These are phyloP conservation scores for Pollenia amentaria DNA, from an alignment of 2,888 invertebrate genomes.

Conservation along the genomic window DNA sequence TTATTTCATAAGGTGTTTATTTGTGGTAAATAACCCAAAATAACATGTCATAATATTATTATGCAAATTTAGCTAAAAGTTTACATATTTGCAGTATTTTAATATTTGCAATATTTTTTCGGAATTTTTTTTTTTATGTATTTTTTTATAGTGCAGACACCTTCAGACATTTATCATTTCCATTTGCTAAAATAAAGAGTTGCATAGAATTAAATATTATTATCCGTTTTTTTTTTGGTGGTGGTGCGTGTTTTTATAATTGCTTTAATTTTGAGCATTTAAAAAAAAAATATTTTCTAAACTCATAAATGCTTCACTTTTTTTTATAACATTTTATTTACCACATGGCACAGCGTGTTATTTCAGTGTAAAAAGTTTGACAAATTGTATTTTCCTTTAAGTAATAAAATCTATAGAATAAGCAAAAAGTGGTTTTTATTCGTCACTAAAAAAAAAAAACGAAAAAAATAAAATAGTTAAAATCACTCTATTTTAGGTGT, in stretches of 20 bases:
- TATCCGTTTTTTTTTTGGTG: too few relatives aligned
- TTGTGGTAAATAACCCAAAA: conserved; percentile 72
- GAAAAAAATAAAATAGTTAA: neutral
- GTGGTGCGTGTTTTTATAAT: conserved; percentile 70
- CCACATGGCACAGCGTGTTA: conserved; percentile 59
- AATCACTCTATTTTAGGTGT: too few relatives aligned
- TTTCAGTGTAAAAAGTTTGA: conserved; percentile 54
- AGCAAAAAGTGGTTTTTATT: conserved; percentile 44
- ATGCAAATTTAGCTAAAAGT: conserved; percentile 67
- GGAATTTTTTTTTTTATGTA: neutral
- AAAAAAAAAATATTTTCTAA: conserved; percentile 23
- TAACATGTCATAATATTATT: conserved; percentile 75
- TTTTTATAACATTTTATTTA: conserved; percentile 49
- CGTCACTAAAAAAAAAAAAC: conserved; percentile 10
- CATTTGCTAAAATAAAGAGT: conserved; percentile 14
- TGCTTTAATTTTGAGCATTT: conserved; percentile 61
- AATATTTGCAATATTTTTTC: conserved; percentile 32
- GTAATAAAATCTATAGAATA: neutral
- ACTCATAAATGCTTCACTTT: conserved; percentile 26
- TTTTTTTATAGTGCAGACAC: conserved; percentile 56
- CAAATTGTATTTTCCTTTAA: conserved; percentile 49
- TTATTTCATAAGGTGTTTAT: conserved; percentile 67
- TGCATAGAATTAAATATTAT: conserved; percentile 30
- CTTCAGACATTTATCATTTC: conserved; percentile 63
- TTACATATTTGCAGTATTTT: conserved; percentile 16